Percentiles rank a stretch among this genome's conserved stretches.
phyloP scores from a whole-genome alignment of 2,888 invertebrate genomes.

The Creontiades dilutus region DNA sequence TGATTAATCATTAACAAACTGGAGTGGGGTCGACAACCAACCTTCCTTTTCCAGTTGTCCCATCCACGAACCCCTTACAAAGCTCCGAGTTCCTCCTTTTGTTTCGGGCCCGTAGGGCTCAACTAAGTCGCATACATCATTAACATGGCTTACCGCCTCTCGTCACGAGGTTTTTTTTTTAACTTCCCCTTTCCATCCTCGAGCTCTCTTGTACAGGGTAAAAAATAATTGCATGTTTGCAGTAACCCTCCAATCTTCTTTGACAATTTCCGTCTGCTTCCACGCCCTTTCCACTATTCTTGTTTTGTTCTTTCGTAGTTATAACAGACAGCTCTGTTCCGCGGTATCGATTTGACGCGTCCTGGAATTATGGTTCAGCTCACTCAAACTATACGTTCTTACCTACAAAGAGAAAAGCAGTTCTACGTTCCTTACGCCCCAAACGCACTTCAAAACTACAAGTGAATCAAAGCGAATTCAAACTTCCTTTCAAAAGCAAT shows the following conservation, averaged over 20 bases:
- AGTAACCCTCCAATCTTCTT: constrained; percentile 48
- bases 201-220: neutral
- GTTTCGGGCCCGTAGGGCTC: constrained; percentile 50
- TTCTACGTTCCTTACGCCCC: too few relatives aligned
- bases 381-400: too few relatives aligned
- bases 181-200: neutral
- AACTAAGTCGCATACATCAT: constrained; percentile 71
- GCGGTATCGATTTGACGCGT: neutral
- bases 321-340: neutral
- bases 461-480: too few relatives aligned
- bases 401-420: too few relatives aligned
- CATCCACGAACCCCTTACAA: constrained; percentile 25
- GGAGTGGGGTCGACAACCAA: constrained; percentile 29
- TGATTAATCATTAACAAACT: constrained; percentile 69
- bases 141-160: constrained; percentile 69
- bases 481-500: too few relatives aligned
- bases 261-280: constrained; percentile 40
- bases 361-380: neutral
- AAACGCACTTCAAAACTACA: too few relatives aligned
- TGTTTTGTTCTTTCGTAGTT: constrained; percentile 15
- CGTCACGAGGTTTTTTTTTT: constrained; percentile 36
- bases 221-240: constrained; percentile 69
- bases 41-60: neutral
- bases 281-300: neutral
- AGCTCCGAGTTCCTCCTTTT: constrained; percentile 41